Conservation (phyloP, 2,888 invertebrate species). For the Minunthozetes semirufus region DNA sequence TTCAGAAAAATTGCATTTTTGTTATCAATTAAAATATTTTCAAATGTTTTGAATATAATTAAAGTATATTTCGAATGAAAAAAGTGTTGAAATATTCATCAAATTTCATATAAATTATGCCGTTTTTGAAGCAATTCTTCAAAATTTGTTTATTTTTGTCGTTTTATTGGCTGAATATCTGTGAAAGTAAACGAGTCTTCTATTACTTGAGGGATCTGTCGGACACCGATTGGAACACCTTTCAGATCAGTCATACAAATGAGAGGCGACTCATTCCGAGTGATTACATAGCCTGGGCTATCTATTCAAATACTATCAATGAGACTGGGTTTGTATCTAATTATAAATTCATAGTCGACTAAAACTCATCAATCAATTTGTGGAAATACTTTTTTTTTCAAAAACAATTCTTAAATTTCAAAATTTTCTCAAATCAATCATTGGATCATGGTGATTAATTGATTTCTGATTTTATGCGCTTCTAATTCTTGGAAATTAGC, state of each 20-base stretch:
- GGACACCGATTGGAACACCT: neutral
- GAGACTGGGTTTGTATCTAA: constrained; percentile 59
- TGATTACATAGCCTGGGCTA: constrained; percentile 10
- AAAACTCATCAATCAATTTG: neutral
- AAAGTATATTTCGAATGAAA: too few species aligned
- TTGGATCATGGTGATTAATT: too few species aligned
- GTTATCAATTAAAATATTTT: neutral
- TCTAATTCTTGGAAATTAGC: too few species aligned
- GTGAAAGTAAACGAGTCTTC: neutral
- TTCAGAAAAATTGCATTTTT: neutral
- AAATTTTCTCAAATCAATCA: too few species aligned
- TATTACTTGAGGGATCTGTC: constrained; percentile 15
- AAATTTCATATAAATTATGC: too few species aligned
- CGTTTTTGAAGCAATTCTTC: neutral
- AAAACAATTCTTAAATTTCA: too few species aligned
- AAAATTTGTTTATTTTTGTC: neutral
- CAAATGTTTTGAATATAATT: neutral
- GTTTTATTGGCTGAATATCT: neutral
- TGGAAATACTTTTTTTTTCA: too few species aligned
- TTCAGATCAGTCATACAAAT: neutral
- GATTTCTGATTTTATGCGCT: too few species aligned
- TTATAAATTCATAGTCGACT: neutral
- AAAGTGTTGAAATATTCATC: too few species aligned
- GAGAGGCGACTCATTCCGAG: neutral
- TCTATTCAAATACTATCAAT: constrained; percentile 42